A percentile compares a stretch with the other conserved stretches of the same genome.
phyloP scores from a whole-genome alignment of 2,113 vertebrate species.

The Abramis brama region DNA sequence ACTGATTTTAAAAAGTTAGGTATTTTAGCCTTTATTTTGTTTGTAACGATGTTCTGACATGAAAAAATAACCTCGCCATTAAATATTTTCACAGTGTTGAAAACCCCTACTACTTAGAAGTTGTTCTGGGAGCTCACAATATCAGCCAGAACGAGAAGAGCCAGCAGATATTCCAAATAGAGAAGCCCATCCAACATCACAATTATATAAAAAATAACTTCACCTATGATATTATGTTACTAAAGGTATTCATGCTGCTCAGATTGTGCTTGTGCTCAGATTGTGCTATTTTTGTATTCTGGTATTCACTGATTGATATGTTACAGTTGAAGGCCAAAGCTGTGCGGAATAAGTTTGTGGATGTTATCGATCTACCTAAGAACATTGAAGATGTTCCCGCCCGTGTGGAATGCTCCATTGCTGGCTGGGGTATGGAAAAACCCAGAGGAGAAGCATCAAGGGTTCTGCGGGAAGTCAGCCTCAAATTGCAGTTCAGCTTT shows the following conservation, averaged over 20 bases:
- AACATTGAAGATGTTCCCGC: slow-evolving; percentile 16
- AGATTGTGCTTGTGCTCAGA: not conserved
- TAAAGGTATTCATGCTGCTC: slow-evolving; percentile 44
- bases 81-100: not conserved
- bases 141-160: not conserved
- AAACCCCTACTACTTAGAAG: not conserved
- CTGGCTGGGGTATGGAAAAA: slow-evolving; percentile 47
- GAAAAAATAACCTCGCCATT: not conserved
- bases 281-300: not conserved
- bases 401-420: slow-evolving; percentile 35
- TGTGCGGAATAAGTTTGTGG: slow-evolving; percentile 31
- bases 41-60: not conserved
- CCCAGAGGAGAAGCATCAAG: not conserved
- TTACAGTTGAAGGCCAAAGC: slow-evolving; percentile 55
- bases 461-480: slow-evolving; percentile 45
- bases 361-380: slow-evolving; percentile 15
- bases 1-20: not conserved
- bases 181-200: slow-evolving; percentile 36
- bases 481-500: slow-evolving; percentile 26
- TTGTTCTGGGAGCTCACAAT: slow-evolving; percentile 58
- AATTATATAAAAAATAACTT: not conserved
- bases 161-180: slow-evolving; percentile 52
- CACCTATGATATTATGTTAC: slow-evolving; percentile 51
- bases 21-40: not conserved
- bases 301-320: not conserved